Evolutionary conservation across 64 coral and sea anemone species (phyloP).

Genomic region (Orbicella faveolata): DNA sequence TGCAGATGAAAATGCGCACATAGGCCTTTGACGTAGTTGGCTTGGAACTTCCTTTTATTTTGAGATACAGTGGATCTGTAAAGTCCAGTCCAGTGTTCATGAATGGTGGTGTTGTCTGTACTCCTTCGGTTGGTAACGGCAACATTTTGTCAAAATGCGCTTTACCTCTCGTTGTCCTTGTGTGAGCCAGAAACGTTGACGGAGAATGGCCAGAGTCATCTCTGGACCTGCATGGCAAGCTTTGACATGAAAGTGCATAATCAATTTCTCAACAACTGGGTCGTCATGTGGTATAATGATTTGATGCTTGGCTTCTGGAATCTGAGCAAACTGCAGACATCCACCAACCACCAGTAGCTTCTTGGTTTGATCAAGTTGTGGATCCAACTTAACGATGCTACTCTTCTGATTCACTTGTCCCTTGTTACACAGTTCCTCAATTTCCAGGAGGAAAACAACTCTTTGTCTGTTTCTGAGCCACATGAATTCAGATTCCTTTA

Average conservation of each 20-base stretch:
- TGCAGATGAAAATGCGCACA: background rate
- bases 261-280: constrained; percentile 20
- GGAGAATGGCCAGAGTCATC: constrained; percentile 9
- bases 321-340: constrained; percentile 8
- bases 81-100: too few relatives aligned
- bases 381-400: constrained; percentile 25
- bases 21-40: too few relatives aligned
- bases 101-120: background rate
- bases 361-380: background rate
- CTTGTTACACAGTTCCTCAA: background rate
- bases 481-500: too few relatives aligned
- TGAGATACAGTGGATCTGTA: too few relatives aligned
- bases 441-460: background rate
- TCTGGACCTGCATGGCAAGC: constrained; percentile 14
- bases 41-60: too few relatives aligned
- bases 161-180: background rate
- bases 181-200: constrained; percentile 21
- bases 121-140: background rate
- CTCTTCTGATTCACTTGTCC: background rate
- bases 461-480: background rate
- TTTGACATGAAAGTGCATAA: constrained; percentile 5
- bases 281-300: background rate
- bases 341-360: constrained; percentile 4
- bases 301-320: constrained; percentile 10
- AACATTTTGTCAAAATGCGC: background rate